phyloP scores from a whole-genome alignment of 2,797 vertebrate species.

The Scomberomorus guttatus region DNA sequence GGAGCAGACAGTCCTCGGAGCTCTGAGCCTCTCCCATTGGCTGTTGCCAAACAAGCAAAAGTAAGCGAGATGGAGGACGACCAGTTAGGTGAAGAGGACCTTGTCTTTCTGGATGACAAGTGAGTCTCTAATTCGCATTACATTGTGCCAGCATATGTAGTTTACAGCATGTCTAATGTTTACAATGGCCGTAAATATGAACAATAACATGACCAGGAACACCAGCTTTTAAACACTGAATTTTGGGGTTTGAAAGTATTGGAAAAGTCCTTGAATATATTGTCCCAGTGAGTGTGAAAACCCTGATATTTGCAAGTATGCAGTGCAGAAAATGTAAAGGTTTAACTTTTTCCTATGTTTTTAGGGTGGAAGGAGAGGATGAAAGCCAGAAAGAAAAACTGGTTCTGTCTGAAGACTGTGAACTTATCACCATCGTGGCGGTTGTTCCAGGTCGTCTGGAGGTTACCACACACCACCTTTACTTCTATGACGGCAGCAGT shows the following conservation, averaged over 20 bases:
- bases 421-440: slow-evolving; percentile 95
- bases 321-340: neutral
- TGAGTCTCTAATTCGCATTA: slow-evolving; percentile 77
- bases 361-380: slow-evolving; percentile 90
- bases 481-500: slow-evolving; percentile 94
- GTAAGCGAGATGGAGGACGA: slow-evolving; percentile 96
- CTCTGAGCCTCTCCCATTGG: slow-evolving; percentile 88
- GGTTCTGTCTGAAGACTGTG: slow-evolving; percentile 95
- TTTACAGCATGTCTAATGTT: neutral
- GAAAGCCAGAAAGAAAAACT: slow-evolving; percentile 94
- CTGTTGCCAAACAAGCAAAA: slow-evolving; percentile 97
- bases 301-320: neutral
- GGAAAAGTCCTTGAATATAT: neutral
- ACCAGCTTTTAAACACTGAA: neutral
- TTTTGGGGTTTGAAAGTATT: neutral
- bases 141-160: neutral
- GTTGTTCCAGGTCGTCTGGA: slow-evolving; percentile 94
- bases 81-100: slow-evolving; percentile 93
- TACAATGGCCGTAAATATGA: neutral
- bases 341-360: neutral
- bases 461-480: slow-evolving; percentile 95
- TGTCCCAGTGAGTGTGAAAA: neutral
- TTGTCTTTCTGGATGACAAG: slow-evolving; percentile 89
- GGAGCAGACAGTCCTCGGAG: slow-evolving; percentile 89
- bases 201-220: neutral